Evolutionary conservation across 1,140 invertebrate genomes (phyloP).

Genomic region (Gonatopus flavifemur): DNA sequence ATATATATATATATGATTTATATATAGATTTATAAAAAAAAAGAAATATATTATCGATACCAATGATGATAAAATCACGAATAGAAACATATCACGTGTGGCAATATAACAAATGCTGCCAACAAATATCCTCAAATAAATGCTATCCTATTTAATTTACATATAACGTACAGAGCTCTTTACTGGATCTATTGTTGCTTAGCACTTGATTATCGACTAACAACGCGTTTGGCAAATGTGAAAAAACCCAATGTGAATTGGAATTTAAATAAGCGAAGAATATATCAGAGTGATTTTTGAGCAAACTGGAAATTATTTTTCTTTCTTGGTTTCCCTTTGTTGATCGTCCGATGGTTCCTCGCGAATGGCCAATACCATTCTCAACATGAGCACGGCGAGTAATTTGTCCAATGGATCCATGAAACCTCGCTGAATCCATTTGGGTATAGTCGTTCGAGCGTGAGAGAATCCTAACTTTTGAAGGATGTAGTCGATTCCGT

Average conservation of each 20-base stretch:
- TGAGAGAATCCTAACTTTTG: constrained; percentile 96
- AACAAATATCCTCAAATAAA: too few species aligned
- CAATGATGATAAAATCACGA: too few species aligned
- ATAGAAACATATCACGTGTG: too few species aligned
- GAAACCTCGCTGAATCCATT: constrained; percentile 97
- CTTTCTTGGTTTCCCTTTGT: constrained; percentile 46
- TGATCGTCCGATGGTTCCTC: constrained; percentile 45
- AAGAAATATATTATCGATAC: too few species aligned
- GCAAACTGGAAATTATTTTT: constrained; percentile 43
- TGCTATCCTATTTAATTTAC: too few species aligned
- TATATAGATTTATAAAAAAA: too few species aligned
- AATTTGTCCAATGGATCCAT: constrained; percentile 95
- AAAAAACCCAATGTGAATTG: too few species aligned
- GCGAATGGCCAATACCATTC: constrained; percentile 61
- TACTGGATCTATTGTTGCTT: not conserved
- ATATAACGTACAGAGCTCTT: not conserved
- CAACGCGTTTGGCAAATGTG: not conserved
- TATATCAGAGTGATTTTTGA: too few species aligned
- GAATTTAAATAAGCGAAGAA: not conserved
- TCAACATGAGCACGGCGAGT: constrained; percentile 70
- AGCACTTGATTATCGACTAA: not conserved
- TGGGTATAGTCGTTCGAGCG: constrained; percentile 96
- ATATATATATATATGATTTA: too few species aligned
- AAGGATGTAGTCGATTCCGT: constrained; percentile 95
- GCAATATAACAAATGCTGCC: too few species aligned